phyloP scores from a whole-genome alignment of 2,888 invertebrate genomes.

The Endomychus coccineus region DNA sequence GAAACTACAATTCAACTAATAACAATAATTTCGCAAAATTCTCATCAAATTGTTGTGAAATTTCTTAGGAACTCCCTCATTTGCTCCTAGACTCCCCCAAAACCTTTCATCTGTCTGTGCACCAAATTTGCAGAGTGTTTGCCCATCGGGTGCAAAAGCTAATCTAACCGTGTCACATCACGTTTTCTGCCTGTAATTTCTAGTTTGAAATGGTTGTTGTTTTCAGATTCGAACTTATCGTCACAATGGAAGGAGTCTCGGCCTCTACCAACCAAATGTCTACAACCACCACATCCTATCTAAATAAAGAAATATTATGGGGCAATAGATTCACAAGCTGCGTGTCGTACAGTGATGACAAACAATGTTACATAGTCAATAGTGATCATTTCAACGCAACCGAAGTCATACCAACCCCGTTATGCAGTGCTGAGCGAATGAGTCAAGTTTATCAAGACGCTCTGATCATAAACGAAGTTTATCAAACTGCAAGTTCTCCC shows the following conservation, averaged over 20 bases:
- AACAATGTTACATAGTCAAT: conserved; percentile 55
- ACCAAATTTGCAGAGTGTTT: too few relatives aligned
- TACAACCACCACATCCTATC: conserved; percentile 68
- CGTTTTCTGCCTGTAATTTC: too few relatives aligned
- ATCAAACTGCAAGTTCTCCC: not conserved
- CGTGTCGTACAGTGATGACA: conserved; percentile 48
- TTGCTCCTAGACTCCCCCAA: too few relatives aligned
- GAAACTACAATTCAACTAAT: too few relatives aligned
- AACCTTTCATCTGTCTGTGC: too few relatives aligned
- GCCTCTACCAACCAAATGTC: conserved; percentile 68
- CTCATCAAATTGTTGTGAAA: too few relatives aligned
- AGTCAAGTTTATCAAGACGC: conserved; percentile 52
- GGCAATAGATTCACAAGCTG: conserved; percentile 64
- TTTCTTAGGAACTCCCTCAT: too few relatives aligned
- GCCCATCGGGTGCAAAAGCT: too few relatives aligned
- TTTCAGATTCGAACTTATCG: conserved; percentile 70
- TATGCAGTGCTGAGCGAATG: conserved; percentile 80
- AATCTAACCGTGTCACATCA: too few relatives aligned
- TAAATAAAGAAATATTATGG: conserved; percentile 77
- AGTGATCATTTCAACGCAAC: conserved; percentile 57
- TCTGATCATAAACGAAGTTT: not conserved
- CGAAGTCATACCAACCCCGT: conserved; percentile 63
- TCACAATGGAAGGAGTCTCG: conserved; percentile 74
- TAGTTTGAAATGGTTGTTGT: too few relatives aligned
- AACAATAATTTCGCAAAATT: too few relatives aligned